Evolutionary conservation across 2,113 vertebrate genomes (phyloP).

Genomic region (Lophochroa leadbeateri): DNA sequence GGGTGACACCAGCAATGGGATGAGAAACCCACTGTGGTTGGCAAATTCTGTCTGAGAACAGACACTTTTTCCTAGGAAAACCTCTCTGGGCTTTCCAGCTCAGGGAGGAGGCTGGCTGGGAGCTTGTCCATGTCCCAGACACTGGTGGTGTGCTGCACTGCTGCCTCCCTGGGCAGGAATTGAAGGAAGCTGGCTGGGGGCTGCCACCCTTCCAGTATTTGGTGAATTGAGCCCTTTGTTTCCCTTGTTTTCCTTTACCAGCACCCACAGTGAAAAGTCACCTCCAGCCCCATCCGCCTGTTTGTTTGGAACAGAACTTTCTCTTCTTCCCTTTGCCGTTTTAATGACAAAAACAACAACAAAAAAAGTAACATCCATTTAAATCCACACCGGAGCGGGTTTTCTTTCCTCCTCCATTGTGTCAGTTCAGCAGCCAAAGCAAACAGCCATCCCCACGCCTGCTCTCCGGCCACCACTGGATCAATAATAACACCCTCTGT

Average conservation of each 20-base stretch:
- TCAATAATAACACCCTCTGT: background rate
- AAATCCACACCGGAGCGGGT: background rate
- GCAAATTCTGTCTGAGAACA: background rate
- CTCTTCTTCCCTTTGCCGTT: background rate
- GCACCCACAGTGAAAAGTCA: background rate
- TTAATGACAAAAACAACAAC: background rate
- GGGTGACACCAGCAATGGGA: background rate
- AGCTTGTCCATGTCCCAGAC: background rate
- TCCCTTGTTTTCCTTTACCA: background rate
- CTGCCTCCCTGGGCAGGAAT: background rate
- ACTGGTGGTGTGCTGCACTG: fast-evolving
- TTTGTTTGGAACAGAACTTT: background rate
- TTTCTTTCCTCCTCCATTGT: background rate
- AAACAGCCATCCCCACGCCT: background rate
- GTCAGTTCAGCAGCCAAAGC: constrained; percentile 3
- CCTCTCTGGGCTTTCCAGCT: background rate
- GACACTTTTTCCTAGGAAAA: background rate
- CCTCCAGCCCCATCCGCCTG: background rate
- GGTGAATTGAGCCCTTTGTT: background rate
- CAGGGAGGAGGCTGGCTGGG: background rate
- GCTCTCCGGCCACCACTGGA: background rate
- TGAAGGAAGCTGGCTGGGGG: background rate
- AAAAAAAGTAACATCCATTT: background rate
- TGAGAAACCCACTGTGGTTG: background rate
- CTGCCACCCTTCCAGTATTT: background rate